These are phyloP conservation scores for Alligator mississippiensis DNA, from an alignment of 2,113 vertebrate genomes.

Conservation along the genomic window DNA sequence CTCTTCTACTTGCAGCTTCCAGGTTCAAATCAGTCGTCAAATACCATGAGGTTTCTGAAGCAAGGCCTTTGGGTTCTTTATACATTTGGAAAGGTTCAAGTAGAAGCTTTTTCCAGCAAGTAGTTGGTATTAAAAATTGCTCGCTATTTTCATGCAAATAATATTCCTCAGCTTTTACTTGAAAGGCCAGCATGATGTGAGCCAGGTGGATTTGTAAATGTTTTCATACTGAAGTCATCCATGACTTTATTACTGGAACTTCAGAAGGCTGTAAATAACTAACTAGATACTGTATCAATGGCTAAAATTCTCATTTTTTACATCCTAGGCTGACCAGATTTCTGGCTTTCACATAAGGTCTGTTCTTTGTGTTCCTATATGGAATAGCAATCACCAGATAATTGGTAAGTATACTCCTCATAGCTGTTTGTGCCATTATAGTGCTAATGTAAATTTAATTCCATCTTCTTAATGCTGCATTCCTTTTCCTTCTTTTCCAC, in stretches of 20 bases:
- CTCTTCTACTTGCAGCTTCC: not conserved
- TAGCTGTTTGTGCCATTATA: not conserved
- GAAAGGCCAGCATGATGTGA: not conserved
- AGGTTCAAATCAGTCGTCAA: not conserved
- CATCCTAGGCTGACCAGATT: constrained; percentile 93
- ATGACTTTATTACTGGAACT: not conserved
- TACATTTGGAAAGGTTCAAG: not conserved
- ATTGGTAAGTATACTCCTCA: constrained; percentile 87
- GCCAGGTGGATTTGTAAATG: not conserved
- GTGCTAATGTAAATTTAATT: constrained; percentile 17
- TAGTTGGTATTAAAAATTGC: not conserved
- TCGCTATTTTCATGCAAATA: not conserved
- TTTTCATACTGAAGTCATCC: not conserved
- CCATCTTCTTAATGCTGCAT: not conserved
- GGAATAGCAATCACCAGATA: constrained; percentile 99
- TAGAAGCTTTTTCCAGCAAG: not conserved
- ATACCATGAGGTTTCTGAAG: not conserved
- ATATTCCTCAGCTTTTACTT: not conserved
- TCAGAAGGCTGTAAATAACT: not conserved
- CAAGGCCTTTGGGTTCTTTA: not conserved
- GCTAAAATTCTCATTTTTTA: constrained; percentile 62
- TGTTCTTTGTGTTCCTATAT: constrained; percentile 98
- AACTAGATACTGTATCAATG: not conserved
- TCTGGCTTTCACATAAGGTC: constrained; percentile 98
- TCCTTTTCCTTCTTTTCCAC: constrained; percentile 36